These are phyloP conservation scores for Tupaia chinensis DNA, from an alignment of 2,113 vertebrate species.

Conservation along the genomic window DNA sequence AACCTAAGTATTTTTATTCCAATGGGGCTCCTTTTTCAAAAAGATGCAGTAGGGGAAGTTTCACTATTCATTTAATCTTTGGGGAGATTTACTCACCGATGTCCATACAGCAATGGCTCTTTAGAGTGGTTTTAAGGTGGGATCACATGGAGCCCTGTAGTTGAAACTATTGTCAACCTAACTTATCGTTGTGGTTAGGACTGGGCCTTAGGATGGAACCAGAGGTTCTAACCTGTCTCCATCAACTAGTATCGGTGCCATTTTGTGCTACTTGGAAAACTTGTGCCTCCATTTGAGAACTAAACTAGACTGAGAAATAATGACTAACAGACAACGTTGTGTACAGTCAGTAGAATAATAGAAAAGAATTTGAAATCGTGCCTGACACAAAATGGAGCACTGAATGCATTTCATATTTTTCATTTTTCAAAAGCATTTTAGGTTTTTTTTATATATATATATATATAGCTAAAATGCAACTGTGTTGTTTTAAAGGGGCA, in stretches of 20 bases:
- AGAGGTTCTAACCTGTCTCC: background rate
- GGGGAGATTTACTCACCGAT: background rate
- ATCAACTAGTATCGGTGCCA: background rate
- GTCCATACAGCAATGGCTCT: background rate
- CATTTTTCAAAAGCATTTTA: background rate
- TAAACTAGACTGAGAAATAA: background rate
- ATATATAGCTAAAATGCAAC: too few species aligned
- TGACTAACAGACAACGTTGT: background rate
- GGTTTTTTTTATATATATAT: too few species aligned
- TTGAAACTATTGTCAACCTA: background rate
- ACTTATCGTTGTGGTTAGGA: background rate
- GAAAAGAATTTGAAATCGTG: background rate
- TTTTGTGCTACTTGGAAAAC: background rate
- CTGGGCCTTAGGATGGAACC: background rate
- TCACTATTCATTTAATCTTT: slow-evolving; percentile 22
- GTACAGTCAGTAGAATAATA: background rate
- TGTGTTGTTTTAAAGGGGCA: background rate
- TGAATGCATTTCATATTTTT: background rate
- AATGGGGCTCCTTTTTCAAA: background rate
- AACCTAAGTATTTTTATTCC: background rate
- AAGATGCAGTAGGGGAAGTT: background rate
- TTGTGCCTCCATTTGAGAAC: background rate
- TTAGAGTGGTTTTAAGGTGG: background rate
- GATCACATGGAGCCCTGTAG: background rate
- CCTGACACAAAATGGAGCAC: background rate